Evolutionary conservation across 2,113 vertebrate genomes (phyloP).

Genomic region (Psophia crepitans): DNA sequence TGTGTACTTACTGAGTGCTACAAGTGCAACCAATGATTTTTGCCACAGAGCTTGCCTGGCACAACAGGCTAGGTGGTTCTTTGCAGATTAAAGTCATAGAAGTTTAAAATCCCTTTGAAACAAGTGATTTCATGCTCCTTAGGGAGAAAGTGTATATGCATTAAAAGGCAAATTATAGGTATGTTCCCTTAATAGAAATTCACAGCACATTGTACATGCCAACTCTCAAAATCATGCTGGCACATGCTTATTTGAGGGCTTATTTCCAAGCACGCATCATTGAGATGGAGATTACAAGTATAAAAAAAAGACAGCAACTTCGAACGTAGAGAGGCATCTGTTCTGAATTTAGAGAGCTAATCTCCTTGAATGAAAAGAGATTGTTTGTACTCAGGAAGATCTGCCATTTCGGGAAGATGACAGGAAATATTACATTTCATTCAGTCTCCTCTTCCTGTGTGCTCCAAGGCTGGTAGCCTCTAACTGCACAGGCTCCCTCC

Average conservation of each 20-base stretch:
- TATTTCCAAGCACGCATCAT: neutral
- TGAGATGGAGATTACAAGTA: neutral
- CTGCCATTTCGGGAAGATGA: neutral
- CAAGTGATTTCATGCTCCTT: neutral
- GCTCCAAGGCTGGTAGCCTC: fast-evolving
- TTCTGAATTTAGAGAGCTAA: neutral
- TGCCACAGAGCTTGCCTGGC: neutral
- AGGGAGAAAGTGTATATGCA: neutral
- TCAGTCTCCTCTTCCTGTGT: neutral
- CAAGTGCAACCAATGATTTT: neutral
- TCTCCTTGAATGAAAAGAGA: neutral
- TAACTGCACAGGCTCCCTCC: neutral
- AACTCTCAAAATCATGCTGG: neutral
- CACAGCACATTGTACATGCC: neutral
- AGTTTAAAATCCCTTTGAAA: neutral
- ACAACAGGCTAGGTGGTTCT: neutral
- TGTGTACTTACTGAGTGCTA: neutral
- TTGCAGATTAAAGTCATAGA: neutral
- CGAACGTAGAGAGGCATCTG: neutral
- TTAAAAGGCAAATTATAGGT: neutral
- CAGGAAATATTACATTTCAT: neutral
- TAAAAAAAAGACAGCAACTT: neutral
- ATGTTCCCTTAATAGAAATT: neutral
- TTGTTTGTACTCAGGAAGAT: neutral
- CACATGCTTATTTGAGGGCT: neutral